Conservation (phyloP, 1,140 invertebrate genomes). For the Leptopilina clavipes region DNA sequence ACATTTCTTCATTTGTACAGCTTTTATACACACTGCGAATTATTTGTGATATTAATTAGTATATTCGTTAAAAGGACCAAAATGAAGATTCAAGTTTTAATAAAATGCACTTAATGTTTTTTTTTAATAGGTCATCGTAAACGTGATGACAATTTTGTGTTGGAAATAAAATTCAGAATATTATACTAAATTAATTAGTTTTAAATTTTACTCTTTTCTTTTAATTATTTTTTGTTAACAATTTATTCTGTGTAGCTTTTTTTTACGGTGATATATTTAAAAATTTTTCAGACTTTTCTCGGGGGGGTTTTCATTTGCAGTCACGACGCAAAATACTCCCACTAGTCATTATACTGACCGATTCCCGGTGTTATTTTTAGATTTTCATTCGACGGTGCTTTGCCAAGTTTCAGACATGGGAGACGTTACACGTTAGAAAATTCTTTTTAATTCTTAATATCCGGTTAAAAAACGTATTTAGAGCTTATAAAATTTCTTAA, state of each 20-base stretch:
- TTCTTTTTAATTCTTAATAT: slow-evolving; percentile 1
- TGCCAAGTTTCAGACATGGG: slow-evolving; percentile 46
- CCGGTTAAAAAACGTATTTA: neutral
- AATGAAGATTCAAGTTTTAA: neutral
- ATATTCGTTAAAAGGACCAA: slow-evolving; percentile 14
- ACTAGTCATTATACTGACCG: slow-evolving; percentile 42
- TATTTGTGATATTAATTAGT: slow-evolving; percentile 29
- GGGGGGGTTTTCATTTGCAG: neutral
- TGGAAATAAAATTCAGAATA: neutral
- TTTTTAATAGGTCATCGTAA: neutral
- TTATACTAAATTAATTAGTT: neutral
- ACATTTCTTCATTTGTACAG: neutral
- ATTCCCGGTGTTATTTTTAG: slow-evolving; percentile 54
- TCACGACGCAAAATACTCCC: slow-evolving; percentile 54
- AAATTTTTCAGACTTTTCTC: neutral
- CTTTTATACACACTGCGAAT: slow-evolving; percentile 11
- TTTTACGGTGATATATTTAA: neutral
- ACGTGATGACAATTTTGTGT: neutral
- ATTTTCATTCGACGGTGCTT: slow-evolving; percentile 23
- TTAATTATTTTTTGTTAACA: neutral
- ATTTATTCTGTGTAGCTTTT: too few species aligned
- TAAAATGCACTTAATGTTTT: neutral
- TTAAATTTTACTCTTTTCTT: neutral
- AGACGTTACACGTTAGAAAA: slow-evolving; percentile 3
- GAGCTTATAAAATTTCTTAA: neutral